Conservation (phyloP, 2,797 vertebrate species). For the Enteromius paludinosus region DNA sequence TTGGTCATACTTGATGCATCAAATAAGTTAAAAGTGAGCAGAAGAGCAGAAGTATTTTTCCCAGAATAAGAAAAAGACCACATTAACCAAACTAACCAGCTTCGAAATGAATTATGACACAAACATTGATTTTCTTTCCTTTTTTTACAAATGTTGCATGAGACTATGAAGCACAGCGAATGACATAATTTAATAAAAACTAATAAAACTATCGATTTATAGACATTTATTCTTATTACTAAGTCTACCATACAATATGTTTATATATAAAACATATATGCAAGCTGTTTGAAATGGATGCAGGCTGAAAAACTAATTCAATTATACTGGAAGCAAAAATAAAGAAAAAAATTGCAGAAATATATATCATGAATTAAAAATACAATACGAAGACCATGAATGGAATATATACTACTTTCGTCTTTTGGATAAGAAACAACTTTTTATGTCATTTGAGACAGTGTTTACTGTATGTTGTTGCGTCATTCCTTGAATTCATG, state of each 20-base stretch:
- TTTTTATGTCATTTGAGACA: slow-evolving; percentile 31
- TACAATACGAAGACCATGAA: neutral
- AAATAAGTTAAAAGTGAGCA: neutral
- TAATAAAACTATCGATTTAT: neutral
- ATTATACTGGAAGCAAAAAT: neutral
- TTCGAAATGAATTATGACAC: neutral
- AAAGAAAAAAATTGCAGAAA: neutral
- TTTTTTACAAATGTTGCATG: neutral
- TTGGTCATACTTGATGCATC: slow-evolving; percentile 5
- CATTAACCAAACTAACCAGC: slow-evolving; percentile 3
- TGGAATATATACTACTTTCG: neutral
- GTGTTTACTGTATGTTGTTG: slow-evolving; percentile 29
- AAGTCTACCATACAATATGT: neutral
- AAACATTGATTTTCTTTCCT: neutral
- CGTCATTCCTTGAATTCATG: slow-evolving; percentile 12
- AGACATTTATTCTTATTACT: neutral
- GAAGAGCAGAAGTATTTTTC: neutral
- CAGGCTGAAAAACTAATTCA: neutral
- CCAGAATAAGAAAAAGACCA: neutral
- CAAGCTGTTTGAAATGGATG: neutral
- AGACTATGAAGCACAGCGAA: neutral
- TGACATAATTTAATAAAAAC: neutral
- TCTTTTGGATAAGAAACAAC: neutral
- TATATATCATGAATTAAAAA: neutral
- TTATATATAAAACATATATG: neutral